These are phyloP conservation scores for Haplotaxodon microlepis DNA, from an alignment of 2,113 vertebrate species.

Conservation along the genomic window DNA sequence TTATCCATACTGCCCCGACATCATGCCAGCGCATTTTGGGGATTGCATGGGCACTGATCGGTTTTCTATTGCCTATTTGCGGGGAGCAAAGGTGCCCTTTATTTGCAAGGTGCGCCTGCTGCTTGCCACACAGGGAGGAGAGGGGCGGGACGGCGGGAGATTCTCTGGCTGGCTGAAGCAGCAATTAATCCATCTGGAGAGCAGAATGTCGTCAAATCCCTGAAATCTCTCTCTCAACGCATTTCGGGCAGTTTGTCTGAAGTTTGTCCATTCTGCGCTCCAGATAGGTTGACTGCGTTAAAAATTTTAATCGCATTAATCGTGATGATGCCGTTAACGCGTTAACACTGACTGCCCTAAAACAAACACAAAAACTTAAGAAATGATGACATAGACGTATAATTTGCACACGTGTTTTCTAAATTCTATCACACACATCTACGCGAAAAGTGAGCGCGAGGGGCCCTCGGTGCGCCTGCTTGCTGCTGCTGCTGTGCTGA, in stretches of 20 bases:
- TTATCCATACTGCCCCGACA: too few species aligned
- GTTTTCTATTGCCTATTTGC: not conserved
- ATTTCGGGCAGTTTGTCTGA: not conserved
- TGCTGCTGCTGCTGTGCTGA: not conserved
- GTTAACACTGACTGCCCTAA: not conserved
- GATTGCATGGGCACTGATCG: not conserved
- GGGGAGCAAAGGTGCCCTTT: not conserved
- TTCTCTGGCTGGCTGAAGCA: not conserved
- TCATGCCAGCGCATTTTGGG: not conserved
- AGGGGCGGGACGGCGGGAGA: fast-evolving
- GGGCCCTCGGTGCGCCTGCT: not conserved
- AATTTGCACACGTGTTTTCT: not conserved
- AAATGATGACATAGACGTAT: fast-evolving
- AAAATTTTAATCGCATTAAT: fast-evolving
- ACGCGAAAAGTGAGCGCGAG: fast-evolving
- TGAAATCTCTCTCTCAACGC: not conserved
- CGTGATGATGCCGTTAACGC: fast-evolving
- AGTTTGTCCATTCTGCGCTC: not conserved
- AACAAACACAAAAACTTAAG: not conserved
- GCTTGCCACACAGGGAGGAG: not conserved
- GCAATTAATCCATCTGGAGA: not conserved
- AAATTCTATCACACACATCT: not conserved
- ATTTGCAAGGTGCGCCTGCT: not conserved
- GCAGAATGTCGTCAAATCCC: fast-evolving
- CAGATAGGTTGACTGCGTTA: fast-evolving